Conservation (phyloP, 2,113 vertebrate species). For the Protobothrops flavoviridis region DNA sequence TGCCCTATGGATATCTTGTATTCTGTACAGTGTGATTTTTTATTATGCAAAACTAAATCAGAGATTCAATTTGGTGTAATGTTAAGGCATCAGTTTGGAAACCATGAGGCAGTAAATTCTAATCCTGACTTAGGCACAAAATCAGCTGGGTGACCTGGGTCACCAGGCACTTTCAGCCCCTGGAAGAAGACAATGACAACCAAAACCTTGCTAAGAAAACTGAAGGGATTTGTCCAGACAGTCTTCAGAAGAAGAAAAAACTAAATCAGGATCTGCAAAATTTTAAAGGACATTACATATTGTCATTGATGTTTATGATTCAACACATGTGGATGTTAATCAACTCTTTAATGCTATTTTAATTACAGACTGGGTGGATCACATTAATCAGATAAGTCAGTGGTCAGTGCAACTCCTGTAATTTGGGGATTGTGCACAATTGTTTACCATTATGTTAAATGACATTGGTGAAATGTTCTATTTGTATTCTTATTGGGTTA, state of each 20-base stretch:
- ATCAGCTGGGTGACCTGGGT: neutral
- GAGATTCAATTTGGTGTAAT: neutral
- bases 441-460: neutral
- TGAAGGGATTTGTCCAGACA: neutral
- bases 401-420: neutral
- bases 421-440: neutral
- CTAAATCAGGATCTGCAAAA: neutral
- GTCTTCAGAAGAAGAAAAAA: neutral
- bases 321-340: neutral
- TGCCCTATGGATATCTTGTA: neutral
- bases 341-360: neutral
- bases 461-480: neutral
- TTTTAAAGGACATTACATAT: neutral
- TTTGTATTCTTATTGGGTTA: neutral
- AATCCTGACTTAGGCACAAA: neutral
- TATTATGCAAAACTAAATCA: neutral
- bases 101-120: neutral
- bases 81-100: neutral
- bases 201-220: neutral
- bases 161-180: neutral
- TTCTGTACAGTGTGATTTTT: neutral
- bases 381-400: neutral
- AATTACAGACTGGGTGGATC: neutral
- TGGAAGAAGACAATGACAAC: neutral
- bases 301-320: neutral